A percentile compares a stretch with the other conserved stretches of the same genome.
Conservation (phyloP, 37 sponge, comb jelly and placozoan genomes). For the Diacarnus erythraeanus region DNA sequence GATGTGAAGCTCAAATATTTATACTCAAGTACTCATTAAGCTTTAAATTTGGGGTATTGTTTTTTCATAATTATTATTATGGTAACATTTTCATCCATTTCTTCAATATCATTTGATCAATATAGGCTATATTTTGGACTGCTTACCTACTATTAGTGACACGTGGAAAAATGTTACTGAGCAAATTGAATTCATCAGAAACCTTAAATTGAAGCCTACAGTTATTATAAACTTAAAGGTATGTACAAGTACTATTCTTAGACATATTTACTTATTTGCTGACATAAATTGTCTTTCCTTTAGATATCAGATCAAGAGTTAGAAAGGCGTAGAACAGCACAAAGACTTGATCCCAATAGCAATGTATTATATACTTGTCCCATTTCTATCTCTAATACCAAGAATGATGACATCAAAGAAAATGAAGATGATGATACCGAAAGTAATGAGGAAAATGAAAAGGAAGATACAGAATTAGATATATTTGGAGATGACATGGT, state of each 20-base stretch:
- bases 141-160: conserved; percentile 61
- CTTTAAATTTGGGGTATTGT: neutral
- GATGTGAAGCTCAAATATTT: too few relatives aligned
- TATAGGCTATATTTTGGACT: conserved; percentile 94
- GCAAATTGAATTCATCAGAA: conserved; percentile 68
- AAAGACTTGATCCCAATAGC: neutral
- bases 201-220: conserved; percentile 70
- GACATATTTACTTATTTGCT: too few relatives aligned
- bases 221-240: conserved; percentile 95
- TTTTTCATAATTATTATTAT: too few relatives aligned
- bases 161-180: conserved; percentile 71
- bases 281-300: too few relatives aligned
- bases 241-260: neutral
- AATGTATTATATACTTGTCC: neutral
- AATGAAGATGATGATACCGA: neutral
- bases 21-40: too few relatives aligned
- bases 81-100: neutral
- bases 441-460: neutral
- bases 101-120: too few relatives aligned
- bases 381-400: neutral
- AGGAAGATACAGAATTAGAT: neutral
- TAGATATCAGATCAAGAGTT: neutral
- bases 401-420: neutral
- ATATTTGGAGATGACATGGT: neutral
- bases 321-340: neutral